Conservation (phyloP, 37 sponge, comb jelly and placozoan species). For the Haliclona indistincta region DNA sequence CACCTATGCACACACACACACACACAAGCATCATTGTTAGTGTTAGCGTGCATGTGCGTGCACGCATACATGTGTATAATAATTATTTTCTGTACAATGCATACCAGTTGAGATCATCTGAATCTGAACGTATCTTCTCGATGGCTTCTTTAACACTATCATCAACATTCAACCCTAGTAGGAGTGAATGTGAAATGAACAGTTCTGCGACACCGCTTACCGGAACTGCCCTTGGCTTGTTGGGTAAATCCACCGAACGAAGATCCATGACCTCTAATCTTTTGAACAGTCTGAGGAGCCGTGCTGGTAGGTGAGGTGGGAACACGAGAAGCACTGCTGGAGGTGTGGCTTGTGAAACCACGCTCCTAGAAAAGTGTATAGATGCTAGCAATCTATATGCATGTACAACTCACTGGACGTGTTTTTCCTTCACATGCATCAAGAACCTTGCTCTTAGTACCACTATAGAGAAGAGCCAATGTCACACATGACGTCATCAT, state of each 20-base stretch:
- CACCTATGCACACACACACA: constrained; percentile 64
- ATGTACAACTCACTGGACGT: constrained; percentile 57
- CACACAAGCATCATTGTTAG: not conserved
- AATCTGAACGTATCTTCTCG: constrained; percentile 59
- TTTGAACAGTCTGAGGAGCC: not conserved
- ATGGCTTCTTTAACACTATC: constrained; percentile 58
- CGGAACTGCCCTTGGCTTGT: constrained; percentile 38
- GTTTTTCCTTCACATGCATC: constrained; percentile 56
- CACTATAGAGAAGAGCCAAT: constrained; percentile 57
- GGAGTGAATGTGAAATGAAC: not conserved
- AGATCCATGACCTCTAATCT: constrained; percentile 42
- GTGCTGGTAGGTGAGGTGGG: constrained; percentile 32
- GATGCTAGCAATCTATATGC: not conserved
- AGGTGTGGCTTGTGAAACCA: constrained; percentile 55
- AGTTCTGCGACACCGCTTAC: constrained; percentile 1
- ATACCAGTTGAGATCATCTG: constrained; percentile 53
- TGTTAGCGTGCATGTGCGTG: not conserved
- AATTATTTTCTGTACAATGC: not conserved
- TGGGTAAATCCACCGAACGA: constrained; percentile 37
- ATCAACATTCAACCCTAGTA: constrained; percentile 51
- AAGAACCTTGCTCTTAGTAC: constrained; percentile 80
- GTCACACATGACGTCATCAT: not conserved
- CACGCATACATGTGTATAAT: not conserved
- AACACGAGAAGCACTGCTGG: constrained; percentile 29
- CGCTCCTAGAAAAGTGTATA: constrained; percentile 56